Percentiles rank a stretch among this genome's conserved stretches.
Conservation (phyloP, 2,888 invertebrate species). For the Parnassius smintheus region DNA sequence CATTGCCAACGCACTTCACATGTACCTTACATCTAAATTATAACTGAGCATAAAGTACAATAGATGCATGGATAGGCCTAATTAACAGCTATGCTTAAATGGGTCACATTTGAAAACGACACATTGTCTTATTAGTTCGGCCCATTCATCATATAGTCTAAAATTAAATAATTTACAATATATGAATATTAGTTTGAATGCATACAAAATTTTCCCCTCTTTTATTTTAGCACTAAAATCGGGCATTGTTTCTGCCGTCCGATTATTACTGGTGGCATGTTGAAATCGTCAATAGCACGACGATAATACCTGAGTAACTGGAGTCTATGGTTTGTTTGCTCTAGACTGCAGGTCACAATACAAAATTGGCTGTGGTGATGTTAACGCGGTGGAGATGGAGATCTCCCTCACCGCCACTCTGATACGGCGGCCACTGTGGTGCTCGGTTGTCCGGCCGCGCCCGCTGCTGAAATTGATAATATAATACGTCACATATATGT, state of each 20-base stretch:
- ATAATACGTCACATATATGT: not conserved
- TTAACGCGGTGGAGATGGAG: conserved; percentile 39
- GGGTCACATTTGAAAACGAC: conserved; percentile 45
- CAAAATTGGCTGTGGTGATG: conserved; percentile 28
- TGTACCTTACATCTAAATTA: conserved; percentile 61
- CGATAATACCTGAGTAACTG: conserved; percentile 29
- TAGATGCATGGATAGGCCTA: conserved; percentile 54
- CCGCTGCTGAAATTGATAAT: conserved; percentile 46
- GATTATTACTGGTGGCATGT: conserved; percentile 6
- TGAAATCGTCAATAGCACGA: conserved; percentile 33
- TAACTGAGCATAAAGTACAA: conserved; percentile 77
- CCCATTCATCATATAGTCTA: conserved; percentile 55
- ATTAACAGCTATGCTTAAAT: conserved; percentile 43
- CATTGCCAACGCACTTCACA: conserved; percentile 22
- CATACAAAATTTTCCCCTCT: conserved; percentile 47
- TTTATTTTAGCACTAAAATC: conserved; percentile 32
- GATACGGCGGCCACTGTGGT: conserved; percentile 79
- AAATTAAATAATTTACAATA: conserved; percentile 73
- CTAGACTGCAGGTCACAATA: conserved; percentile 35
- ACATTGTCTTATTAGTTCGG: conserved; percentile 38
- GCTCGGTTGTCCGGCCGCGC: conserved; percentile 78
- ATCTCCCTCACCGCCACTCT: conserved; percentile 82
- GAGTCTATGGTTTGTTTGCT: not conserved
- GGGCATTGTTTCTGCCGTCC: conserved; percentile 19
- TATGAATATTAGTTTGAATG: conserved; percentile 67